Conservation (phyloP, 2,113 vertebrate genomes). For the Pungitius pungitius region DNA sequence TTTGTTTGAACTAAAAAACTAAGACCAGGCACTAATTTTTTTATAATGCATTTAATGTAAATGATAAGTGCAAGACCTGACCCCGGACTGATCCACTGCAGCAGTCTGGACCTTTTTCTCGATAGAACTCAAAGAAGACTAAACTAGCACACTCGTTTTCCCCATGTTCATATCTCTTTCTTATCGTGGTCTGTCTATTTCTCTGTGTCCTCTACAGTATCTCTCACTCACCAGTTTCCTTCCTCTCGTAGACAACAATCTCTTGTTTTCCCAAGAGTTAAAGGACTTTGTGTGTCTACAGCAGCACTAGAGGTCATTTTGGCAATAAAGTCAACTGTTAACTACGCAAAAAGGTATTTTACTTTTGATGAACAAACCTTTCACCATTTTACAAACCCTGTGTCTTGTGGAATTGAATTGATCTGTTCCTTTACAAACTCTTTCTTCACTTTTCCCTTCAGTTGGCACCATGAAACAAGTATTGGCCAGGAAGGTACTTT, state of each 20-base stretch:
- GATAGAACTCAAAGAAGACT: neutral
- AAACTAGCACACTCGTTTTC: constrained; percentile 19
- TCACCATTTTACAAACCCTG: too few relatives aligned
- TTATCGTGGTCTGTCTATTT: constrained; percentile 56
- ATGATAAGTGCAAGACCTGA: neutral
- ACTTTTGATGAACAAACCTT: neutral
- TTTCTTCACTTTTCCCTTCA: neutral
- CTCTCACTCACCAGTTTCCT: constrained; percentile 69
- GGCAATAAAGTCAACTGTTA: neutral
- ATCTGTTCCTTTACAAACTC: neutral
- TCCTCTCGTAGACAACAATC: constrained; percentile 64
- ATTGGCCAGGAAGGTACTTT: neutral
- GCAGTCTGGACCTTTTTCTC: neutral
- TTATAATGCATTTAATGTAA: neutral
- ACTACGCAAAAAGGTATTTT: too few relatives aligned
- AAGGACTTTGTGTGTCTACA: neutral
- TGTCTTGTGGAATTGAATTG: neutral
- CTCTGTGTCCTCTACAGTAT: constrained; percentile 61
- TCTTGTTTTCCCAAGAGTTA: constrained; percentile 27
- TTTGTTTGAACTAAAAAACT: neutral
- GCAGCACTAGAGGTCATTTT: neutral
- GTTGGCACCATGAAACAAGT: constrained; percentile 3
- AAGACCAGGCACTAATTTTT: neutral
- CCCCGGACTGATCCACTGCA: neutral
- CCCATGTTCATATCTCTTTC: constrained; percentile 45